A percentile compares a stretch with the other conserved stretches of the same genome.
Conservation (phyloP, 2,888 invertebrate species). For the Yponomeuta plumbellus region DNA sequence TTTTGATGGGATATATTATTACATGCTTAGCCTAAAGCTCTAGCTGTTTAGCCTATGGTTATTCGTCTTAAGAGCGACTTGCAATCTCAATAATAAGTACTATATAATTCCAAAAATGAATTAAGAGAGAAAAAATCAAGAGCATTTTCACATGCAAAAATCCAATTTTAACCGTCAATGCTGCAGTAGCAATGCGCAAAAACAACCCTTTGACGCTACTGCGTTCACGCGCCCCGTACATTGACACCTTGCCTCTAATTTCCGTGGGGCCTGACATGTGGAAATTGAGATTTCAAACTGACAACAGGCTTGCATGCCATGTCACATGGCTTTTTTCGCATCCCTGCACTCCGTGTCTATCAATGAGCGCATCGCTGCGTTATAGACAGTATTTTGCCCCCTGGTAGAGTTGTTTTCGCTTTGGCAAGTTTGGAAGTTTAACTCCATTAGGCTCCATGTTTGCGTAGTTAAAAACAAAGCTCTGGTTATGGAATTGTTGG, state of each 20-base stretch:
- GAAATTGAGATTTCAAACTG: slow-evolving; percentile 55
- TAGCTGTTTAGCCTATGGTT: too few species aligned
- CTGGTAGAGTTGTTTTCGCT: background rate
- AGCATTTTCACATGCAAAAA: background rate
- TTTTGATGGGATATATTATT: too few species aligned
- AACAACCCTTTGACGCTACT: background rate
- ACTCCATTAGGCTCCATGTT: background rate
- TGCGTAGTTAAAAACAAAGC: background rate
- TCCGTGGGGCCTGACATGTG: slow-evolving; percentile 52
- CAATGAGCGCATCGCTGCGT: background rate
- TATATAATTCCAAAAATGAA: too few species aligned
- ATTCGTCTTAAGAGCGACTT: too few species aligned
- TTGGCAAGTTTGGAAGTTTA: background rate
- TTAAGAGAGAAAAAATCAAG: too few species aligned
- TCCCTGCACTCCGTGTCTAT: background rate
- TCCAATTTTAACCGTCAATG: background rate
- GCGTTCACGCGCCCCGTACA: background rate
- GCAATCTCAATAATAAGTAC: too few species aligned
- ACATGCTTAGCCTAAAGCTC: too few species aligned
- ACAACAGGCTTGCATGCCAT: slow-evolving; percentile 13
- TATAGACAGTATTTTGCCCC: background rate
- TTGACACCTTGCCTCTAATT: slow-evolving; percentile 42
- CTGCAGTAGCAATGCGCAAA: background rate
- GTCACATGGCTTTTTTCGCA: background rate
- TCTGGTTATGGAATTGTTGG: background rate